Base-by-base conservation (phyloP, 1,140 invertebrate species). In the Pseudomyrmex gracilis region DNA sequence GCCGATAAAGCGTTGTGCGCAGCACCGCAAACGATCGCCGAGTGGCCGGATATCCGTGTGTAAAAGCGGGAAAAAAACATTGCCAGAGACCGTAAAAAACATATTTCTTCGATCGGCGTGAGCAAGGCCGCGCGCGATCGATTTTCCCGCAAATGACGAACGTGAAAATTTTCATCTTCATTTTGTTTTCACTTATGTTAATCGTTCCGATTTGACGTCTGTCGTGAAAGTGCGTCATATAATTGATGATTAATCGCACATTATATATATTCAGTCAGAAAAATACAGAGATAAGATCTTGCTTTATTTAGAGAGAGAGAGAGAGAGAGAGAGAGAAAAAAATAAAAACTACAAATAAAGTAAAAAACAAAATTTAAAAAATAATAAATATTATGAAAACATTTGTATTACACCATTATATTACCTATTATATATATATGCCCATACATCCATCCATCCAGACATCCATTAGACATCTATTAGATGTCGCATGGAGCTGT, bases 11-110 rank as follows among this genome's bases (percentile, higher is more conserved):
- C 43, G 15, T 49, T 34, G n/a, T 47, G 70, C 10, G 43, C 15
- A 24, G 58, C 45, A 34, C 49, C 55, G 47, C 45, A 15, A 55
- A 60, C 51, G 45, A 45, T 55, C 55, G 70, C 57, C 22, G 45
- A 76, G n/a, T 63, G n/a, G 17, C 12, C 60, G 47, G 63, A 78
- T 45, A 68, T 78, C 63, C 55, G 17, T 13, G 68, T 45, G 45
- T 55, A 55, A 70, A 84, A 80, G 49, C 78, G 45, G 13, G 53
- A 53, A 51, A 55, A 55, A 74, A 71, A 8, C 45, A 80, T 71
- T 58, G 53, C 47, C 10, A 12, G 10, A 57, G 34, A 2, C 5
- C 2, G 53, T 58, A 17, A 47, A 61, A 58, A 71, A n/a, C 49
- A 22, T 61, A 74, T 57, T 68, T 45, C 63, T 57, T 78, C 64